Base-by-base conservation (phyloP, 2,113 vertebrate species). In the Bubo scandiacus region DNA sequence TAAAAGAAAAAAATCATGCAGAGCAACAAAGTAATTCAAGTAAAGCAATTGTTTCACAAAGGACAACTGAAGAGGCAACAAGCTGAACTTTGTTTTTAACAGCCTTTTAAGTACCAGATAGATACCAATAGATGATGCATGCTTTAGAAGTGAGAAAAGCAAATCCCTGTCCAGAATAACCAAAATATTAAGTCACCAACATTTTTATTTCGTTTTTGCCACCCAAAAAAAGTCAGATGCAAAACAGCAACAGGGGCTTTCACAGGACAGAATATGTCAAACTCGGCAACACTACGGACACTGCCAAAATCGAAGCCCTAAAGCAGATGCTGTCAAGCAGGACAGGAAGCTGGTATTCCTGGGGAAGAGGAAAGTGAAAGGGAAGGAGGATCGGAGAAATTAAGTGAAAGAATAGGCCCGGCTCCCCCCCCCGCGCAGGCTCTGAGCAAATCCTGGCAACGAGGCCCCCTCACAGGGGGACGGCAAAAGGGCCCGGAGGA, bases 241-340 rank as follows among this genome's bases (percentile, higher is more conserved):
- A 30, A 40, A 10, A 15, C 4, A 34, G 0, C 2, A 36, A 57
- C 10, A 36, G 18, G 1, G 15, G 15, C n/a, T 58, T 75, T 12
- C 34, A 32, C 0, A 19, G 7, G 11, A 42, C 13, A 42, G 19
- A 73, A 25, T 3, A 32, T 0, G 12, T 9, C 43, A 62, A 52
- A 36, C 21, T 26, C 11, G 36, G 32, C 36, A 86, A 22, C 16
- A 10, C 5, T 34, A 36, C 0, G 0, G 65, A 14, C 57, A 43
- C 40, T 0, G 36, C 19, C 26, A 43, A 45, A 79, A 32, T 4
- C 11, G 5, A 58, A 66, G 42, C 55, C 58, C 62, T 38, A 38
- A 6, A 30, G 11, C 34, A 36, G 51, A 30, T 6, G 29, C 15
- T 12, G n/a, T 12, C 79, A 52, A 26, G 51, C 20, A 3, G 36